Evolutionary conservation across 2,888 invertebrate genomes (phyloP), one percentile per base, ranked within the genome.

Genomic region (Panzeria rudis): DNA sequence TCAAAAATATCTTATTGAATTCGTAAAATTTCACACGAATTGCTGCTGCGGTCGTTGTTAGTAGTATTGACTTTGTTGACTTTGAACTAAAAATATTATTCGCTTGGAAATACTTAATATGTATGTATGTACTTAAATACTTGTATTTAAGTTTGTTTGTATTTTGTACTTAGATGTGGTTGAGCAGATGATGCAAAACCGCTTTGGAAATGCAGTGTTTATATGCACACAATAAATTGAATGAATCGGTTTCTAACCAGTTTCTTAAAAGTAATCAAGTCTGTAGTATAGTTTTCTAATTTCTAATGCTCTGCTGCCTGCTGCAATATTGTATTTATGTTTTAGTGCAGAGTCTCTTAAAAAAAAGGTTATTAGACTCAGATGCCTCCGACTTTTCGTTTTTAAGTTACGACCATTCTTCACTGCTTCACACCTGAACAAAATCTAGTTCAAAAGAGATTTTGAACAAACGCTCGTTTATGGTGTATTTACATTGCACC

Each of bases 51-150:
- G 59, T 47, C 35, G 68, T 59, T 68, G n/a, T n/a, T n/a, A n/a
- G n/a, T 64, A 20, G 41, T 50, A 50, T 50, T 50, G 50, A 50
- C 6, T 50, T 50, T 35, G 61, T 61, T 81, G 80, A 81, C 80
- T 81, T 81, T 81, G 80, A 73, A 81, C 73, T 50, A 52, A 81
- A 79, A 73, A 66, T 50, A 38, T 38, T 69, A 25, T 59, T 59
- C 66, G 59, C 68, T 52, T 81, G 50, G 23, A 75, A 72, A 66
- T 29, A 80, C 64, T 79, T 54, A 44, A 69, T 25, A 13, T 9
- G 8, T 56, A 15, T 6, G 6, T 41, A n/a, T 44, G 41, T 71
- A 41, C 47, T 69, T 69, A 15, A 50, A 59, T 41, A 52, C 38
- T 52, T 52, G 41, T 69, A 7, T 68, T 23, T 9, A 32, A 44